Percentiles rank a stretch among this genome's conserved stretches.
Evolutionary conservation across 2,113 vertebrate genomes (phyloP).

Genomic region (Thalassarche chlororhynchos): DNA sequence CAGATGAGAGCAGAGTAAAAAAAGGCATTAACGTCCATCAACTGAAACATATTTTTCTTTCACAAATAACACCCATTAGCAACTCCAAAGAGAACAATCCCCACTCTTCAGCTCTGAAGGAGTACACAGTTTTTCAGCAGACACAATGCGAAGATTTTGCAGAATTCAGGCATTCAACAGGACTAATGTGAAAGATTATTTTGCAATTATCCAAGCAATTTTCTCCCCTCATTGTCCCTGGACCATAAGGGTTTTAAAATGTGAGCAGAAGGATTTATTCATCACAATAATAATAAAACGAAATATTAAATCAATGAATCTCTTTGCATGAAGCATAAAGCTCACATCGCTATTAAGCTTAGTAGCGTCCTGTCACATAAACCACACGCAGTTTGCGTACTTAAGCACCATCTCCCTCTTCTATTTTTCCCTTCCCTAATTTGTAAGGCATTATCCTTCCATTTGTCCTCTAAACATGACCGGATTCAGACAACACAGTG

Average conservation of each 20-base stretch:
- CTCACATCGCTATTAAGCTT: neutral
- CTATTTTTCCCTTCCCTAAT: neutral
- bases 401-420: neutral
- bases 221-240: slow-evolving; percentile 38
- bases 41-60: neutral
- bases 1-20: neutral
- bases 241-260: slow-evolving; percentile 26
- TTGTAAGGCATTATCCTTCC: slow-evolving; percentile 27
- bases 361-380: slow-evolving; percentile 10
- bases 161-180: neutral
- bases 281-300: slow-evolving; percentile 36
- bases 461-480: neutral
- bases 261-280: slow-evolving; percentile 60
- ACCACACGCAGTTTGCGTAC: neutral
- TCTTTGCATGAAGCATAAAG: slow-evolving; percentile 29
- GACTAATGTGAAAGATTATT: slow-evolving; percentile 32
- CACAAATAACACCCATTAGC: neutral
- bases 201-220: slow-evolving; percentile 56
- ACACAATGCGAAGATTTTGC: neutral
- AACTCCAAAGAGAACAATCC: neutral
- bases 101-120: neutral
- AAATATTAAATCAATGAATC: slow-evolving; percentile 66
- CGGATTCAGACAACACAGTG: neutral
- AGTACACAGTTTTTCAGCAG: neutral
- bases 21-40: neutral